Conservation (phyloP, 2,113 vertebrate genomes). For the Sclerurus mexicanus region DNA sequence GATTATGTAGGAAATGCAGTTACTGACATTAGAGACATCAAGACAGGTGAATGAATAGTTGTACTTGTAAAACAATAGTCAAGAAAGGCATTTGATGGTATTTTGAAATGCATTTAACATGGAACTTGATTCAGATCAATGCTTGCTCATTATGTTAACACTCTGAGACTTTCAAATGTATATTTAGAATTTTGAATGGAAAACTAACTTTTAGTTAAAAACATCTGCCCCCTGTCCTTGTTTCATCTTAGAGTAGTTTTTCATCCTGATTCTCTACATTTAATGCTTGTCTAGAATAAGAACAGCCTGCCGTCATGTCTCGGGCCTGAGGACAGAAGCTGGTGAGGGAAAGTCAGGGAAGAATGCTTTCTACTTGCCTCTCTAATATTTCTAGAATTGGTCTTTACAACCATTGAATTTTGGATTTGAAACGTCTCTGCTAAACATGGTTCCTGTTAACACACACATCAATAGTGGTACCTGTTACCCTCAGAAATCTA, state of each 20-base stretch:
- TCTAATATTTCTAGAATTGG: neutral
- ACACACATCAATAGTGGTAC: neutral
- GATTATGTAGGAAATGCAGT: neutral
- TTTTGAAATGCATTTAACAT: neutral
- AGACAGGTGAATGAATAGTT: neutral
- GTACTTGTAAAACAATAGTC: neutral
- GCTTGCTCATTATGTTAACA: neutral
- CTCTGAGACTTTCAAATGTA: neutral
- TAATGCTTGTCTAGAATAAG: neutral
- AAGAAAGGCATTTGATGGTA: neutral
- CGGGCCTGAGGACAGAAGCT: neutral
- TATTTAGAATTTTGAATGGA: neutral
- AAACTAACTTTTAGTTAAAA: neutral
- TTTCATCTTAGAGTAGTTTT: neutral
- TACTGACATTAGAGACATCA: neutral
- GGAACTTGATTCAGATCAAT: neutral
- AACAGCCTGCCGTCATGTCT: neutral
- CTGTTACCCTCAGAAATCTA: neutral
- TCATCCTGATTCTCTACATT: neutral
- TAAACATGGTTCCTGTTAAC: neutral
- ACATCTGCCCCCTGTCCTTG: rapidly evolving
- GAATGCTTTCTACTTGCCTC: neutral
- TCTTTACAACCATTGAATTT: neutral
- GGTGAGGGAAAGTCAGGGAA: neutral
- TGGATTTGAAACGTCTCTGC: neutral